Evolutionary conservation across 2,113 vertebrate genomes (phyloP), one percentile per base, ranked within the genome.

Genomic region (Dinomys branickii): DNA sequence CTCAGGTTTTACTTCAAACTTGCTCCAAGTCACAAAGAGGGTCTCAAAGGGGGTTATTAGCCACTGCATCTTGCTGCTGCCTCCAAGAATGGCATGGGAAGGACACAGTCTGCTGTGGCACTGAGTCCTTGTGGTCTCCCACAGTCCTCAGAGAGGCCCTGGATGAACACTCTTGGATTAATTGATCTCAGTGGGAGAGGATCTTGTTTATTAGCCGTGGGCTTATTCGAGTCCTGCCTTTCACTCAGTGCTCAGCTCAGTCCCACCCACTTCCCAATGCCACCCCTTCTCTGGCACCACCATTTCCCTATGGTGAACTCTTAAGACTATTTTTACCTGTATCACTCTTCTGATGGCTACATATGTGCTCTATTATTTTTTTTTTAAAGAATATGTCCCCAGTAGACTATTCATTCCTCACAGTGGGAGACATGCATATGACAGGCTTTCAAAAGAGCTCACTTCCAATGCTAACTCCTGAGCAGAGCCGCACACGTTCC

Each of bases 181-280:
- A 91, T 1, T 75, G 69, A 81, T 94, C 85, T 96, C 85, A 30
- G 9, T 26, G 92, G 94, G 75, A 81, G 86, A 90, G 86, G 69
- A 26, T 7, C 41, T 84, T 82, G 50, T 87, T 90, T 38, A 47
- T 59, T 30, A 58, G 44, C n/a, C 35, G 28, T 7, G 59, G 41
- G 77, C 47, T 94, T 65, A 87, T 30, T 65, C 47, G 3, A 56
- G 41, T 65, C 33, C 69, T 85, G 50, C 44, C 78, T 73, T 71
- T 73, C 88, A 63, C 17, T 83, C 80, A 5, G 0, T 1, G 52
- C 59, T 94, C 63, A 41, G n/a, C 22, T 41, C 80, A 69, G 12
- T 0, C 61, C 50, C 41, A 52, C 24, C 22, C 33, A n/a, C 50
- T 9, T 26, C 41, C 24, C 59, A 61, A 61, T 26, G 1, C 22